A percentile compares a stretch with the other conserved stretches of the same genome.
phyloP scores from a whole-genome alignment of 2,797 vertebrate species.

The Enteromius treurensis region DNA sequence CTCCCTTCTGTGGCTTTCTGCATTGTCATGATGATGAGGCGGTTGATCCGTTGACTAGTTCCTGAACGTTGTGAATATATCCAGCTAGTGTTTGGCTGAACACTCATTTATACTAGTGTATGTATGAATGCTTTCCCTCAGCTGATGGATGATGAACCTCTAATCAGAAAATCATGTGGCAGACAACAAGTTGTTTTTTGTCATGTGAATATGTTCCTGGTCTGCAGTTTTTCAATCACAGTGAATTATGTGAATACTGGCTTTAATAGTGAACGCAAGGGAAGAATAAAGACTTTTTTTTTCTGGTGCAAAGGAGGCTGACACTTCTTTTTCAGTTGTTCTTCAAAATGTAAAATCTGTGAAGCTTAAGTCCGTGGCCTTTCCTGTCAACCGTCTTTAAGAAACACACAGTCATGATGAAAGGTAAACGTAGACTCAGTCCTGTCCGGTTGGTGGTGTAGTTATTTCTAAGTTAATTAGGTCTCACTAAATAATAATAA shows the following conservation, averaged over 20 bases:
- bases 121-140: background rate
- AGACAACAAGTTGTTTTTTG: background rate
- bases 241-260: background rate
- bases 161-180: background rate
- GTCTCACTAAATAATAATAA: background rate
- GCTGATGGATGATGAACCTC: background rate
- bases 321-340: background rate
- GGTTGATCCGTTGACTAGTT: too few species aligned
- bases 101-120: background rate
- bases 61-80: background rate
- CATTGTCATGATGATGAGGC: constrained; percentile 10
- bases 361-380: background rate
- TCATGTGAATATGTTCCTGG: background rate
- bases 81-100: background rate
- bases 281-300: background rate
- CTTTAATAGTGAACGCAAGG: too few species aligned
- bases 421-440: background rate
- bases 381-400: background rate
- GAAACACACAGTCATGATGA: background rate
- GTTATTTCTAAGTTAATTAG: background rate
- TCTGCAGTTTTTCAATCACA: background rate
- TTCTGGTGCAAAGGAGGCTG: background rate
- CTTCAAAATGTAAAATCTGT: background rate
- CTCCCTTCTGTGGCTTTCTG: constrained; percentile 7
- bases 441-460: too few species aligned